Evolutionary conservation across 2,113 vertebrate genomes (phyloP), one percentile per base, ranked within the genome.

Genomic region (Mus spicilegus): DNA sequence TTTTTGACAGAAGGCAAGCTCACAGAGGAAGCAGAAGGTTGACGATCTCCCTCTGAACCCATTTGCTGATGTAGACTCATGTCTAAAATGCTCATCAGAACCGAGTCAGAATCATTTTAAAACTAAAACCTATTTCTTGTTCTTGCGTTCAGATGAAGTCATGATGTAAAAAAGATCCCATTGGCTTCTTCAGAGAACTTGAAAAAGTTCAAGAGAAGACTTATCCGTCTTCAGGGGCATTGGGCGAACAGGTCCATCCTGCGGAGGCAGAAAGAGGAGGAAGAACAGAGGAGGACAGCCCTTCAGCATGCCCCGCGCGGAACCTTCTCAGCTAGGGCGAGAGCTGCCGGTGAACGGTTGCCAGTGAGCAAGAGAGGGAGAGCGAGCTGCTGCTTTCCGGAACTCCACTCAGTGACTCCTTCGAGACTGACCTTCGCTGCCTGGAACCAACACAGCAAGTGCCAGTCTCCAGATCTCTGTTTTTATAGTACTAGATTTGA

Each of bases 31-130:
- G 99, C 98, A 70, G 99, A 99, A 94, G 99, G 99, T 97, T 99
- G 99, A 67, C 99, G 99, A 98, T 99, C 99, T 96, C 99, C 98
- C 98, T 99, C 99, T 36, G 99, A 99, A 98, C 99, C 99, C 99
- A 98, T 99, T 97, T 97, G 98, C 97, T 98, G 99, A 98, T 99
- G 99, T 98, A 99, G 99, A 99, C 99, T 99, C 99, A 99, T 99
- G 98, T 99, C 99, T 98, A 99, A 96, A 94, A 98, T 96, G 95
- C 93, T 98, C 98, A 98, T 98, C 90, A 98, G 97, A 98, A 98
- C 89, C 61, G 39, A 96, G 78, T 96, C 54, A 95, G 91, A 95
- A 96, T 98, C 98, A 98, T 97, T 98, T 97, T 97, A 97, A 90
- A 93, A 78, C 97, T 96, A 94, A 97, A 96, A 96, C 28, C n/a